Percentiles rank a stretch among this genome's conserved stretches.
Conservation (phyloP, 2,888 invertebrate species). For the Lypha dubia region DNA sequence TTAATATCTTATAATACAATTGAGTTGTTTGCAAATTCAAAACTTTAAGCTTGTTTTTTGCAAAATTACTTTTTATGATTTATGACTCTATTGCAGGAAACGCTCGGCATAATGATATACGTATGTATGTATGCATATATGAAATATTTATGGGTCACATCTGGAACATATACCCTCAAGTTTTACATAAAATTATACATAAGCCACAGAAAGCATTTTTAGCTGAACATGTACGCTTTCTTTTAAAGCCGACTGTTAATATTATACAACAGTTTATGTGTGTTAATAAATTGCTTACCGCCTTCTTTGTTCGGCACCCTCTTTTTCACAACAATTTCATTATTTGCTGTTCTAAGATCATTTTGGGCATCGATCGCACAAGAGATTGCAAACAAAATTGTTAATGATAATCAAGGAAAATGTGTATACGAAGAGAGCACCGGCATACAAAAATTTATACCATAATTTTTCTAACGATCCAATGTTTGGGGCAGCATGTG, state of each 20-base stretch:
- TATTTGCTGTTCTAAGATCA: slow-evolving; percentile 40
- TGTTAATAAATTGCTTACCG: background rate
- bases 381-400: background rate
- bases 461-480: slow-evolving; percentile 30
- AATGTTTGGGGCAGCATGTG: slow-evolving; percentile 59
- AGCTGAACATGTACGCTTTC: background rate
- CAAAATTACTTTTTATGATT: too few relatives aligned
- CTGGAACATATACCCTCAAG: too few relatives aligned
- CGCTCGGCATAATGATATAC: too few relatives aligned
- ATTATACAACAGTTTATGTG: background rate
- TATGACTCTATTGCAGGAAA: too few relatives aligned
- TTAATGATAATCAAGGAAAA: slow-evolving; percentile 40
- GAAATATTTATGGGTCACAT: too few relatives aligned
- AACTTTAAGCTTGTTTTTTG: too few relatives aligned
- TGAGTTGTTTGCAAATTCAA: too few relatives aligned
- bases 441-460: background rate
- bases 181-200: too few relatives aligned
- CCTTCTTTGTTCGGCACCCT: slow-evolving; percentile 4
- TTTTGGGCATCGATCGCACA: slow-evolving; percentile 42
- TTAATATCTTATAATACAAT: too few relatives aligned
- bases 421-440: background rate
- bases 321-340: slow-evolving; percentile 28
- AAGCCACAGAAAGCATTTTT: too few relatives aligned
- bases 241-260: slow-evolving; percentile 6
- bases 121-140: too few relatives aligned